phyloP scores from a whole-genome alignment of 2,888 invertebrate genomes.

The Auanema freiburgensis region DNA sequence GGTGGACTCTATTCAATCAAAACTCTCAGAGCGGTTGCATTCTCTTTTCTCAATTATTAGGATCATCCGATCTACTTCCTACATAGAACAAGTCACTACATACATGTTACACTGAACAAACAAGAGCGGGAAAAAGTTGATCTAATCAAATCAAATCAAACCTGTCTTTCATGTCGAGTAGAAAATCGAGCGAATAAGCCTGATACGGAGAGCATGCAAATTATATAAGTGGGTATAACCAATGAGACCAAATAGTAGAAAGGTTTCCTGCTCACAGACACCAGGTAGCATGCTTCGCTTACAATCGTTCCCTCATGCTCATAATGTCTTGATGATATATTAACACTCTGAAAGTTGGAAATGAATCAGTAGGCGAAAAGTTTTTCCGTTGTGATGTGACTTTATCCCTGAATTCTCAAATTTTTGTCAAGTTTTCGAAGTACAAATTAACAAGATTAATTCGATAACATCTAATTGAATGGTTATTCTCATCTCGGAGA shows the following conservation, averaged over 20 bases:
- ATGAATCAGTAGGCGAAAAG: neutral
- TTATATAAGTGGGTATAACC: slow-evolving; percentile 54
- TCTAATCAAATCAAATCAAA: slow-evolving; percentile 3
- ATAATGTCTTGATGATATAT: slow-evolving; percentile 36
- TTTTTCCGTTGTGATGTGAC: too few species aligned
- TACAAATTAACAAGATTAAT: neutral
- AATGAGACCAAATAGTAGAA: slow-evolving; percentile 52
- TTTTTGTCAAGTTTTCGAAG: too few species aligned
- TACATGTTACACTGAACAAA: too few species aligned
- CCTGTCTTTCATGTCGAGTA: slow-evolving; percentile 52
- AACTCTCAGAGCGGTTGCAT: too few species aligned
- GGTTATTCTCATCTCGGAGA: too few species aligned
- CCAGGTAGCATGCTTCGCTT: slow-evolving; percentile 42
- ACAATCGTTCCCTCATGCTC: slow-evolving; percentile 49
- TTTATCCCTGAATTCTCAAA: too few species aligned
- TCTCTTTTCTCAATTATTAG: too few species aligned
- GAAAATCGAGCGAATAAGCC: slow-evolving; percentile 56
- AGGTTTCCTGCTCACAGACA: slow-evolving; percentile 49
- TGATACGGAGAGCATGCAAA: slow-evolving; percentile 50
- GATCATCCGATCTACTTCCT: too few species aligned
- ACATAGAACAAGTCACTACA: too few species aligned
- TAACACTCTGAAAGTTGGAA: slow-evolving; percentile 32
- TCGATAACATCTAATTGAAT: neutral
- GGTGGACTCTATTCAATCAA: too few species aligned
- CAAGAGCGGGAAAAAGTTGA: too few species aligned